These are phyloP conservation scores for Cataglyphis rosenhaueri DNA, from an alignment of 2,888 invertebrate genomes.

Conservation along the genomic window DNA sequence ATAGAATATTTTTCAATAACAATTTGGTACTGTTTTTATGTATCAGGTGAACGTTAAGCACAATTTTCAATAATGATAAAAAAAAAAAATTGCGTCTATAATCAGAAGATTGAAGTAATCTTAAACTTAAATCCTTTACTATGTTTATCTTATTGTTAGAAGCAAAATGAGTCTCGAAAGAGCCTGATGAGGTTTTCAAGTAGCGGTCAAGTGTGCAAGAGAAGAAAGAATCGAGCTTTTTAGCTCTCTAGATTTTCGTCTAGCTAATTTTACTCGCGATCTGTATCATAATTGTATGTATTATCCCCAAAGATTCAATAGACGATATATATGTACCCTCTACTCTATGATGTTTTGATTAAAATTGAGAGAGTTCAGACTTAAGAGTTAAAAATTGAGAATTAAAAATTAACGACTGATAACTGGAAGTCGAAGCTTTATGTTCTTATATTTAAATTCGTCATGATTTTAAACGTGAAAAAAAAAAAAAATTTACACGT, in stretches of 20 bases:
- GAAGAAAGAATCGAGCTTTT: slow-evolving; percentile 70
- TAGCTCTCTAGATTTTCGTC: slow-evolving; percentile 77
- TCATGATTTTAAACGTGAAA: not conserved
- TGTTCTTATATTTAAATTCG: not conserved
- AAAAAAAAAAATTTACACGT: slow-evolving; percentile 3
- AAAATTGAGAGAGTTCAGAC: not conserved
- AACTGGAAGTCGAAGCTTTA: not conserved
- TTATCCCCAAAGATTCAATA: not conserved
- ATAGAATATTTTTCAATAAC: not conserved
- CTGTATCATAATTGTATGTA: not conserved
- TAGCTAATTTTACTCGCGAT: slow-evolving; percentile 65
- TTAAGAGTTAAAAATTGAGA: not conserved
- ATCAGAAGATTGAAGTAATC: not conserved
- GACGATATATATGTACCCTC: not conserved
- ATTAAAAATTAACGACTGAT: slow-evolving; percentile 3
- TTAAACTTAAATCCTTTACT: slow-evolving; percentile 55
- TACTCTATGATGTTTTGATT: too few relatives aligned
- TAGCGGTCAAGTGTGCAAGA: slow-evolving; percentile 73
- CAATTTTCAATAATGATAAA: not conserved
- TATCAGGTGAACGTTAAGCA: not conserved
- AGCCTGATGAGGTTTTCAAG: slow-evolving; percentile 81
- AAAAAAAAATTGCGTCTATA: not conserved
- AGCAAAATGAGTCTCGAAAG: slow-evolving; percentile 73
- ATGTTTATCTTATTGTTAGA: slow-evolving; percentile 30
- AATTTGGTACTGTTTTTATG: not conserved